phyloP scores from a whole-genome alignment of 2,113 vertebrate genomes.

The Channa maculata region DNA sequence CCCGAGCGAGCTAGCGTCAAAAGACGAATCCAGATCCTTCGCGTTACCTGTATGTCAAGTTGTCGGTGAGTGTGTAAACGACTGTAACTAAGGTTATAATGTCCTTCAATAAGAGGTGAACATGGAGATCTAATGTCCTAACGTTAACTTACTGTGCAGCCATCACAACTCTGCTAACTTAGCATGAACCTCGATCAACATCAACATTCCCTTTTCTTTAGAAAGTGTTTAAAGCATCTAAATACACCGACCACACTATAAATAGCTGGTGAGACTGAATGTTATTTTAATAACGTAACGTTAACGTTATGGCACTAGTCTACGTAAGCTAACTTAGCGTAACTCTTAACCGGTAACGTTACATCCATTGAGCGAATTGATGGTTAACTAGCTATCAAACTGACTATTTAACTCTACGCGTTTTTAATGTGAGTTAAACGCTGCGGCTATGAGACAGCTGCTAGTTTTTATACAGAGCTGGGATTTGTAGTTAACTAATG shows the following conservation, averaged over 20 bases:
- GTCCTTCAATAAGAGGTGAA: no score
- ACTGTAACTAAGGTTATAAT: not conserved
- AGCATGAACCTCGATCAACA: constrained; percentile 28
- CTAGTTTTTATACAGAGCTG: not conserved
- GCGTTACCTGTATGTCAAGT: constrained; percentile 1
- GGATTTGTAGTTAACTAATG: no score
- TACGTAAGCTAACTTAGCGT: no score
- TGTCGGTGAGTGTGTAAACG: constrained; percentile 53
- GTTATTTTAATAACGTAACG: no score
- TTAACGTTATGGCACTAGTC: no score
- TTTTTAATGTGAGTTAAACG: no score
- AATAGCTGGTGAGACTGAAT: no score
- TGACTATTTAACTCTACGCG: not conserved
- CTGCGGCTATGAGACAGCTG: not conserved
- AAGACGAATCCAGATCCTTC: constrained; percentile 12
- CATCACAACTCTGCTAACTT: constrained; percentile 29
- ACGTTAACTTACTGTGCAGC: not conserved
- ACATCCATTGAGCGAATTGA: not conserved
- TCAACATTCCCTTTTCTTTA: not conserved
- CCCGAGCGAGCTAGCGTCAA: constrained; percentile 24
- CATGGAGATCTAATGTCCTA: not conserved
- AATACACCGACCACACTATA: not conserved
- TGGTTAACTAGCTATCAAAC: not conserved
- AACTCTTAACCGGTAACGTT: no score
- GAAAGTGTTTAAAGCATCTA: not conserved